Conservation (phyloP, 2,113 vertebrate genomes). For the Brachypteracias leptosomus region DNA sequence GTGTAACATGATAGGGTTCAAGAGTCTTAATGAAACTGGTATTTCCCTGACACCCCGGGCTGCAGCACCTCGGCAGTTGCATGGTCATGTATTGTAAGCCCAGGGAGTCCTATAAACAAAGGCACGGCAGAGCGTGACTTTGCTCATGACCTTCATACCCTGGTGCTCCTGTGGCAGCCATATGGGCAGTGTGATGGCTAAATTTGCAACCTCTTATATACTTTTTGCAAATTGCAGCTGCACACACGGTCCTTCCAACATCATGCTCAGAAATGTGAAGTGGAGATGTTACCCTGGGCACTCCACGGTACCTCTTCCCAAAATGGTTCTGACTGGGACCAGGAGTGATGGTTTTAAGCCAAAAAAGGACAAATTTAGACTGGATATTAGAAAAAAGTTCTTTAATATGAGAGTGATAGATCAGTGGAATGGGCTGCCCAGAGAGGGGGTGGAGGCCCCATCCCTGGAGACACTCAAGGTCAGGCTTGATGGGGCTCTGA, state of each 20-base stretch:
- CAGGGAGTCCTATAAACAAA: constrained; percentile 66
- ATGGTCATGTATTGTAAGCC: constrained; percentile 48
- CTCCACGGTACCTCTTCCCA: not conserved
- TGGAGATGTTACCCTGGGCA: not conserved
- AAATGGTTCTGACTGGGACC: not conserved
- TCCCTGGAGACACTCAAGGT: too few relatives aligned
- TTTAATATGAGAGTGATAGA: too few relatives aligned
- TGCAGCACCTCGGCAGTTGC: constrained; percentile 40
- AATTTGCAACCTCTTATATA: constrained; percentile 17
- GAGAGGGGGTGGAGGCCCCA: too few relatives aligned
- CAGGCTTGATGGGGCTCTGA: too few relatives aligned
- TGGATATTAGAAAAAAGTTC: too few relatives aligned
- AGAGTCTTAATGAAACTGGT: constrained; percentile 72
- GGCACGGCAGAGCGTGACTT: constrained; percentile 41
- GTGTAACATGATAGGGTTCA: constrained; percentile 79
- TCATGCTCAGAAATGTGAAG: not conserved
- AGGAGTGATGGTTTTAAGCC: too few relatives aligned
- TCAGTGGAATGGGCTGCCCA: too few relatives aligned
- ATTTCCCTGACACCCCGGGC: constrained; percentile 68
- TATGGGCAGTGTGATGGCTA: constrained; percentile 52
- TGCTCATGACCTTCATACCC: constrained; percentile 73
- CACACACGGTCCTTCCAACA: not conserved
- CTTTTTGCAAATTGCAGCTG: not conserved
- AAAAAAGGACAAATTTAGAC: too few relatives aligned
- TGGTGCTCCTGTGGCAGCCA: constrained; percentile 57